phyloP scores from a whole-genome alignment of 2,797 vertebrate genomes.

The Okamejei kenojei region DNA sequence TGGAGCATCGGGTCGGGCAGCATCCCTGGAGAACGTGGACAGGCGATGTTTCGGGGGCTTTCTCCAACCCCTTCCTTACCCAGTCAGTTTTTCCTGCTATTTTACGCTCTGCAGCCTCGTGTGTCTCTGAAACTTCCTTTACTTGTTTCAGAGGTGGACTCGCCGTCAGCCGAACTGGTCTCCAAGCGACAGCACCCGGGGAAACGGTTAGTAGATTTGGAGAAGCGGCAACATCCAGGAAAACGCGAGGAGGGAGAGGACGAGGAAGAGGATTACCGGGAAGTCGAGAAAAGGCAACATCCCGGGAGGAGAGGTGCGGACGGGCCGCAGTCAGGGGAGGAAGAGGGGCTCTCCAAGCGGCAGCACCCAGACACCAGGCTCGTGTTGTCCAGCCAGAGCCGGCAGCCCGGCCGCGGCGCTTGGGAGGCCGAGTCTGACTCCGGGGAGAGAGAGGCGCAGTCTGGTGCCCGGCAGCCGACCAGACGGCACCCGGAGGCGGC shows the following conservation, averaged over 20 bases:
- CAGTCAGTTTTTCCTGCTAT: too few species aligned
- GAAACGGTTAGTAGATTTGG: conserved; percentile 50
- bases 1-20: too few species aligned
- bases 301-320: conserved; percentile 59
- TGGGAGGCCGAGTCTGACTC: conserved; percentile 51
- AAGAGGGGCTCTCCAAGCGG: conserved; percentile 61
- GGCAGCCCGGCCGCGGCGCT: conserved; percentile 64
- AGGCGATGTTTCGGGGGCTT: too few species aligned
- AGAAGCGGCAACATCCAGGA: conserved; percentile 71
- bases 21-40: too few species aligned
- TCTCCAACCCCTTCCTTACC: too few species aligned
- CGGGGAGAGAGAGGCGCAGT: conserved; percentile 51
- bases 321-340: conserved; percentile 54
- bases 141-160: conserved; percentile 52
- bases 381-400: conserved; percentile 58
- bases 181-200: conserved; percentile 74
- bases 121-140: background rate
- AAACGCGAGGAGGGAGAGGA: conserved; percentile 59
- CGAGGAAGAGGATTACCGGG: conserved; percentile 47
- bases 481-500: conserved; percentile 65
- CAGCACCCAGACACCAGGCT: conserved; percentile 75
- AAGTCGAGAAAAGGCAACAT: conserved; percentile 63
- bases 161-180: conserved; percentile 58
- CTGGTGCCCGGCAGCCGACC: conserved; percentile 74
- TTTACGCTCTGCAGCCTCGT: too few species aligned